Base-by-base conservation (phyloP, 2,797 vertebrate species). In the Chromobotia macracanthus region DNA sequence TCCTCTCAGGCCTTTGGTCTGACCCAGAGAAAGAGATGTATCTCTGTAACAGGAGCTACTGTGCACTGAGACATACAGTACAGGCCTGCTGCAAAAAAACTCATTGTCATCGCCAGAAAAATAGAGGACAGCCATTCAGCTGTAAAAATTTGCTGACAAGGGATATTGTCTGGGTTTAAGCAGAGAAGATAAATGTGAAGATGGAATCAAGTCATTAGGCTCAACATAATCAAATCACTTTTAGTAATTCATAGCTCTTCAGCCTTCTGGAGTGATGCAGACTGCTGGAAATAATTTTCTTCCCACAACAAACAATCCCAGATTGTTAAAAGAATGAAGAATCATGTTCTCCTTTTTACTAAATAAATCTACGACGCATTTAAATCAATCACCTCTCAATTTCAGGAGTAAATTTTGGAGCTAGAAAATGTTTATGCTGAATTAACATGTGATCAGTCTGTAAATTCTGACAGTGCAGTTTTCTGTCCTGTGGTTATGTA, bases 131-230 rank as follows among this genome's bases (percentile, higher is more conserved):
- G 55, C 41, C 71, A 21, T 76, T 83, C 75, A 51, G 79, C 72
- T 79, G 82, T 83, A 91, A 89, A 84, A 89, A 93, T 90, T 91
- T 92, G 93, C 91, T 93, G 93, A 94, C 92, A 93, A 91, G 82
- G 81, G 79, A 41, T 48, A 77, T 90, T 91, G 90, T 90, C 89
- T 91, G 86, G 79, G 86, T 84, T 87, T 86, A 85, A 89, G 90
- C 87, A 89, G 87, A 88, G 89, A 82, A 88, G 88, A 89, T 89
- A 91, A 90, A 84, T 77, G 87, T 89, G 86, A 89, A 91, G 91
- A 94, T 89, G 90, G 90, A 92, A 92, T 90, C 90, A 90, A 91
- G 90, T 92, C 91, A 93, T 94, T 93, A 93, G 89, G 89, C 85
- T 92, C 90, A 92, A 88, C 90, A 38, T 94, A 93, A 94, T 94